phyloP scores from a whole-genome alignment of 2,888 invertebrate genomes.

The Vesta saturnalis region DNA sequence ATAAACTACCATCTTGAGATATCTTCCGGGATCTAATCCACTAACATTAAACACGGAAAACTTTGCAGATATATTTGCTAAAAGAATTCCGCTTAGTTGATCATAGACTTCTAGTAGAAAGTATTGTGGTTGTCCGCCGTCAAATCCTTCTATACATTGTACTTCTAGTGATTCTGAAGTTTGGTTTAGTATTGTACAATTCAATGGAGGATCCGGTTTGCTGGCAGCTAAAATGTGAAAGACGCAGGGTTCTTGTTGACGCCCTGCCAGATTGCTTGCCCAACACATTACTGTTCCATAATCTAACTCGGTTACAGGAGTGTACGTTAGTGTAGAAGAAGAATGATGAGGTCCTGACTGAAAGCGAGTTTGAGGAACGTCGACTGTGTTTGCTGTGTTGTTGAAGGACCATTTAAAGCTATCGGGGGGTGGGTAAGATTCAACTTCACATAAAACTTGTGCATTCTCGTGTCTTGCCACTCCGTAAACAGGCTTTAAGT shows the following conservation, averaged over 20 bases:
- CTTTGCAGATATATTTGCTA: slow-evolving; percentile 76
- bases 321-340: slow-evolving; percentile 77
- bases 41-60: slow-evolving; percentile 80
- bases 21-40: slow-evolving; percentile 80
- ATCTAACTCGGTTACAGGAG: slow-evolving; percentile 78
- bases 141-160: slow-evolving; percentile 78
- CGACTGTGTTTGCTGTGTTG: slow-evolving; percentile 84
- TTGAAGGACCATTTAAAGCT: slow-evolving; percentile 91
- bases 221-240: slow-evolving; percentile 81
- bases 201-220: slow-evolving; percentile 80
- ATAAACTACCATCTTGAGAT: slow-evolving; percentile 81
- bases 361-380: slow-evolving; percentile 77
- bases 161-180: slow-evolving; percentile 82
- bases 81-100: slow-evolving; percentile 69
- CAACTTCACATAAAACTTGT: slow-evolving; percentile 83
- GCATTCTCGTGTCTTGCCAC: slow-evolving; percentile 85
- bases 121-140: slow-evolving; percentile 79
- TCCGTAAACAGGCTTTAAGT: slow-evolving; percentile 82
- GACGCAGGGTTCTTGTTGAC: slow-evolving; percentile 77
- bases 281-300: slow-evolving; percentile 81
- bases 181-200: slow-evolving; percentile 80
- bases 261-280: slow-evolving; percentile 76
- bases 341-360: slow-evolving; percentile 64
- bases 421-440: slow-evolving; percentile 84
- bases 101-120: slow-evolving; percentile 80